Evolutionary conservation across 2,113 vertebrate genomes (phyloP).

Genomic region (Hippocampus barbouri): DNA sequence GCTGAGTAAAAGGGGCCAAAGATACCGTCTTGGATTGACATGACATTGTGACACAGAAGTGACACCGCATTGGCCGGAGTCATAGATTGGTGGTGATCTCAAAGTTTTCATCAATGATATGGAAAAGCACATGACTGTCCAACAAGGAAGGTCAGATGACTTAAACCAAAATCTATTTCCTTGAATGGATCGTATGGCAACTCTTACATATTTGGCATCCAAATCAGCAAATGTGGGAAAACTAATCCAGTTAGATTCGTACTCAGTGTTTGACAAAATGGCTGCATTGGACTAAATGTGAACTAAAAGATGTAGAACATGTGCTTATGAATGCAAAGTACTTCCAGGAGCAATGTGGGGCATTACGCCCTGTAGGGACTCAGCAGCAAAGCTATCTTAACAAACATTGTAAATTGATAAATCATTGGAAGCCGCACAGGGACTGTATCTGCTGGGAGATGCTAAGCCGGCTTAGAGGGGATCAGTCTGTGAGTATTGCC

Average conservation of each 20-base stretch:
- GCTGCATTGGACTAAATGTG: constrained; percentile 6
- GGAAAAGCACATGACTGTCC: constrained; percentile 48
- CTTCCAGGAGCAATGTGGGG: constrained; percentile 10
- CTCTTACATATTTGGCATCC: constrained; percentile 38
- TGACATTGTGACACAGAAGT: constrained; percentile 17
- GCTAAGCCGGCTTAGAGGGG: constrained; percentile 72
- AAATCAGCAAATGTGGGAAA: constrained; percentile 15
- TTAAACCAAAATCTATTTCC: constrained; percentile 79
- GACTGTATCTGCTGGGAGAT: constrained; percentile 73
- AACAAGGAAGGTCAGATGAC: constrained; percentile 66
- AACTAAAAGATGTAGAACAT: not conserved
- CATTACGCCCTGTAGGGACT: constrained; percentile 29
- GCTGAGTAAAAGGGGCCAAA: not conserved
- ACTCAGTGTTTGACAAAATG: constrained; percentile 1
- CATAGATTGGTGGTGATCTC: constrained; percentile 52
- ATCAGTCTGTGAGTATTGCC: constrained; percentile 76
- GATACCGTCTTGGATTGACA: not conserved
- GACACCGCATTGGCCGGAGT: constrained; percentile 12
- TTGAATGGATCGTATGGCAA: constrained; percentile 60
- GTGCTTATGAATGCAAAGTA: not conserved
- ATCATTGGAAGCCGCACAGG: constrained; percentile 74
- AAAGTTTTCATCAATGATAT: constrained; percentile 66
- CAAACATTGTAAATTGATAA: constrained; percentile 83
- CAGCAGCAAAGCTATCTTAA: constrained; percentile 66
- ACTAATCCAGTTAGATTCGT: constrained; percentile 7